Evolutionary conservation across 2,888 invertebrate genomes (phyloP).

Genomic region (Gymnoscelis rufifasciata): DNA sequence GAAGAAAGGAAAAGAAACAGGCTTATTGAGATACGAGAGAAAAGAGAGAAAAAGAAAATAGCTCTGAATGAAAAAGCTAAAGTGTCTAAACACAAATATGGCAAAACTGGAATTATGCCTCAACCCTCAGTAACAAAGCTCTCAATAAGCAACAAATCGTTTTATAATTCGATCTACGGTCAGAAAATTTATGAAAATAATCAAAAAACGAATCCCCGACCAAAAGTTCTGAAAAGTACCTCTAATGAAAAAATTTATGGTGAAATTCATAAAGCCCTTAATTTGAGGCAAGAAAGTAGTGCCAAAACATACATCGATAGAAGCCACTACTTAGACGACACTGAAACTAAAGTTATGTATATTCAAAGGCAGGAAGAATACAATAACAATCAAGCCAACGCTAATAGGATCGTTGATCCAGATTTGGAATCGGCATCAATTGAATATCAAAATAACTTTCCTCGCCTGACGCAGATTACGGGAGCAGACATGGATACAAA

Average conservation of each 20-base stretch:
- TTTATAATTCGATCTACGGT: constrained; percentile 70
- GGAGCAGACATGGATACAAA: too few species aligned
- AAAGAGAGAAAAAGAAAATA: constrained; percentile 58
- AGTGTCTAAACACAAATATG: constrained; percentile 51
- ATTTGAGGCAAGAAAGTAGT: constrained; percentile 31
- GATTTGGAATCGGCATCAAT: constrained; percentile 43
- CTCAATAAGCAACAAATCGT: constrained; percentile 70
- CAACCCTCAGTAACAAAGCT: constrained; percentile 63
- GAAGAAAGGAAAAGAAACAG: constrained; percentile 65
- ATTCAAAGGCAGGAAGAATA: constrained; percentile 38
- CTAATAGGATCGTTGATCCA: too few species aligned
- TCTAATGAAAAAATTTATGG: constrained; percentile 27
- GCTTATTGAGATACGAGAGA: constrained; percentile 62
- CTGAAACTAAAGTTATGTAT: constrained; percentile 57
- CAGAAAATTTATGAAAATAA: constrained; percentile 38
- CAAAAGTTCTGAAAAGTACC: constrained; percentile 28
- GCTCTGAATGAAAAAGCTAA: constrained; percentile 55
- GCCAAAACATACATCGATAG: constrained; percentile 48
- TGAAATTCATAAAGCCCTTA: constrained; percentile 28
- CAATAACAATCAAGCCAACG: neutral
- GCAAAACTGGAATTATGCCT: constrained; percentile 45
- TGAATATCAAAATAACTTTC: constrained; percentile 37
- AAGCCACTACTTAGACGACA: constrained; percentile 57
- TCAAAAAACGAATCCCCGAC: constrained; percentile 30
- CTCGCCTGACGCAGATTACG: constrained; percentile 34